phyloP scores from a whole-genome alignment of 2,113 vertebrate genomes.

The Prunella himalayana region DNA sequence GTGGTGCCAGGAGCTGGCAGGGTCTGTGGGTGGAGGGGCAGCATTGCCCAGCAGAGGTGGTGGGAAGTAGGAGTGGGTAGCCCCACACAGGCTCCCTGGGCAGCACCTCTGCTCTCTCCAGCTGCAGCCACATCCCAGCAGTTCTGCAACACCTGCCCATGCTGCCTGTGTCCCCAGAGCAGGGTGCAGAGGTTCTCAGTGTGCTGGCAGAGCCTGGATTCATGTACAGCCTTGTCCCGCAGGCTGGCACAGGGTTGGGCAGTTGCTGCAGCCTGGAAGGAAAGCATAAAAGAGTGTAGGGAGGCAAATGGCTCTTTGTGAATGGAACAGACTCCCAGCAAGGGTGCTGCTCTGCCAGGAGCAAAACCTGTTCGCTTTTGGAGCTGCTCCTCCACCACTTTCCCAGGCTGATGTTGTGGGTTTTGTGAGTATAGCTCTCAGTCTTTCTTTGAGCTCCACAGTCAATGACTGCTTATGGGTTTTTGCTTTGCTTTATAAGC shows the following conservation, averaged over 20 bases:
- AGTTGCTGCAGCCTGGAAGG: not conserved
- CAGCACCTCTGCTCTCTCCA: not conserved
- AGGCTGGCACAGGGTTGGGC: not conserved
- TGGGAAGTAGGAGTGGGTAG: not conserved
- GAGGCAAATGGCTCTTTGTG: not conserved
- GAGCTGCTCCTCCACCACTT: not conserved
- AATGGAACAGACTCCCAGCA: not conserved
- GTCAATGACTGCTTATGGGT: not conserved
- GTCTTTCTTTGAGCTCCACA: not conserved
- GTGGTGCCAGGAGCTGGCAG: not conserved
- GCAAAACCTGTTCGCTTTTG: not conserved
- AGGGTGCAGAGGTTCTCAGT: not conserved
- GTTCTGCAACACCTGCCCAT: not conserved
- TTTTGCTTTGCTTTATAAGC: constrained; percentile 10
- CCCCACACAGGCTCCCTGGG: not conserved
- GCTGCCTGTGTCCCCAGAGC: not conserved
- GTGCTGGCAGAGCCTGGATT: not conserved
- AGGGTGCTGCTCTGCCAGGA: not conserved
- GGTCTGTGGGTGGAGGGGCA: not conserved
- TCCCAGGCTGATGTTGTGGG: not conserved
- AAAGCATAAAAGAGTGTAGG: accelerated
- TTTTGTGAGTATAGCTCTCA: not conserved
- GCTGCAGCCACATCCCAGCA: accelerated
- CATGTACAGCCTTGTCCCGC: accelerated
- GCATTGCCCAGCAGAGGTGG: accelerated